Evolutionary conservation across 2,888 invertebrate genomes (phyloP).

Genomic region (Andrena bicolor): DNA sequence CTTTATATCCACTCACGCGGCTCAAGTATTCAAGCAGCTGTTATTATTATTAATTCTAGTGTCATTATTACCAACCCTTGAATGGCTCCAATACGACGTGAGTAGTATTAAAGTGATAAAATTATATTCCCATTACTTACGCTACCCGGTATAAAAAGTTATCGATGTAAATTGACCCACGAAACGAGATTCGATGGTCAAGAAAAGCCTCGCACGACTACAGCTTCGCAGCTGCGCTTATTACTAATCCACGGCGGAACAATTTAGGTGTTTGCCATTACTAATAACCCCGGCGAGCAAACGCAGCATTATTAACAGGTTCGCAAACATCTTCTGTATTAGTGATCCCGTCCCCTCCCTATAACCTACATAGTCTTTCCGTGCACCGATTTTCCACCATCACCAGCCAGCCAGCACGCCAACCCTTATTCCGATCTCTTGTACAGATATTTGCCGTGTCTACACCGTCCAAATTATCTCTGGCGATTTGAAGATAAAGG

Average conservation of each 20-base stretch:
- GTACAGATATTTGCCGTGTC: constrained; percentile 84
- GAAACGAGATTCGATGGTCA: constrained; percentile 23
- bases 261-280: constrained; percentile 83
- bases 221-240: constrained; percentile 70
- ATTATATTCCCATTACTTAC: not conserved
- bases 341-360: constrained; percentile 78
- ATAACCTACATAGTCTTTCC: constrained; percentile 80
- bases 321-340: constrained; percentile 82
- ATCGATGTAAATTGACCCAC: not conserved
- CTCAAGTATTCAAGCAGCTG: too few relatives aligned
- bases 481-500: constrained; percentile 82
- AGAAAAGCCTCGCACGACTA: constrained; percentile 45
- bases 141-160: not conserved
- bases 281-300: constrained; percentile 83
- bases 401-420: constrained; percentile 59
- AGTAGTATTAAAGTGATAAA: not conserved
- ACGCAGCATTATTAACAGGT: constrained; percentile 84
- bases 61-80: not conserved
- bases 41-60: too few relatives aligned
- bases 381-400: constrained; percentile 64
- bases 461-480: constrained; percentile 82
- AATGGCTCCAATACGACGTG: not conserved
- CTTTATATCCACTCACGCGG: too few relatives aligned
- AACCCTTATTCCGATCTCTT: constrained; percentile 81
- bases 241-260: constrained; percentile 78